Evolutionary conservation across 2,113 vertebrate genomes (phyloP), one percentile per base, ranked within the genome.

Genomic region (Hoplias malabaricus): DNA sequence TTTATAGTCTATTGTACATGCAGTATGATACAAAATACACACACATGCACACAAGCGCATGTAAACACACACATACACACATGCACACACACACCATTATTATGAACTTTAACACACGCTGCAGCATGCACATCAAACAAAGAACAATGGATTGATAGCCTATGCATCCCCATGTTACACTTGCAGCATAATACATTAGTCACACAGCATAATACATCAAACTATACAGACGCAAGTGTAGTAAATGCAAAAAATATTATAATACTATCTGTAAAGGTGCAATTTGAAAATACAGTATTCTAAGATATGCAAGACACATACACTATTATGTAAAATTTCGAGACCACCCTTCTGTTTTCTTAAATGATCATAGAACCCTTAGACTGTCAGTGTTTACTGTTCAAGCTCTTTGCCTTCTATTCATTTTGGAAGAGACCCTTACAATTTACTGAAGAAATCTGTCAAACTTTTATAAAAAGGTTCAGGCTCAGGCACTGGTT

Each of bases 141-240:
- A 76, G 75, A 77, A 77, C 75, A 77, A 77, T 48, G 61, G 75
- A 69, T 33, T 61, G n/a, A 34, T 25, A 31, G 23, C 33, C 12
- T 29, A 57, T 36, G 61, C 50, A 77, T 59, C 53, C 34, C n/a
- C 21, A 13, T 69, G 46, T 42, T 46, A 19, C 13, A 38, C 31
- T 36, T 25, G 29, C 61, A 53, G 53, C 53, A n/a, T 54, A 38
- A 25, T 33, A 34, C 12, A 40, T 57, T 29, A 33, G 25, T 42
- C 19, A 46, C n/a, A 48, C 3, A 48, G 10, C n/a, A 16, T 27
- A 29, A 53, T 33, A 21, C 59, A 73, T 46, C 34, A 6, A 42
- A 23, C 43, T 38, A 7, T n/a, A 53, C 61, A 67, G 25, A 67
- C 21, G 27, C 14, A 25, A 33, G 2, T 29, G 19, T 19, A 33